Evolutionary conservation across 1,140 invertebrate genomes (phyloP).

Genomic region (Diachasmimorpha longicaudata): DNA sequence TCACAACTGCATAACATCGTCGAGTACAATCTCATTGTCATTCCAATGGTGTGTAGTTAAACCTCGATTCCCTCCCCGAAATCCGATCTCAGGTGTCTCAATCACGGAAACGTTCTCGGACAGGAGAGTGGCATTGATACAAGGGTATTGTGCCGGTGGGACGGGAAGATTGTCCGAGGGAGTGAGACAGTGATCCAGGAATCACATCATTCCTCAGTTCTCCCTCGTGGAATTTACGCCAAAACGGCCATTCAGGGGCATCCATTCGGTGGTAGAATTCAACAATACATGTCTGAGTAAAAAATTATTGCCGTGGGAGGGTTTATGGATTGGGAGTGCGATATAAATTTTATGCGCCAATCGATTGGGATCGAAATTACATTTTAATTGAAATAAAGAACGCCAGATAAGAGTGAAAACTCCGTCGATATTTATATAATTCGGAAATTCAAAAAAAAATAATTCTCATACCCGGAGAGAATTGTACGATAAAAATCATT

Average conservation of each 20-base stretch:
- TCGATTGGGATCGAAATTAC: no score
- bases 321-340: slow-evolving; percentile 6
- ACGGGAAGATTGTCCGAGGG: neutral
- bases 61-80: neutral
- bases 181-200: neutral
- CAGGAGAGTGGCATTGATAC: neutral
- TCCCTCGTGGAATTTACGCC: neutral
- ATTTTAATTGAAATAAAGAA: no score
- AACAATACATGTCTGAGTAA: slow-evolving; percentile 31
- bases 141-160: slow-evolving; percentile 4
- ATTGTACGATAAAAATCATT: no score
- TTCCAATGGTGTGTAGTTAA: neutral
- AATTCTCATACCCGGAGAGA: no score
- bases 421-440: no score
- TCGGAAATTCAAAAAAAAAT: no score
- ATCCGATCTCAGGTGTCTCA: slow-evolving; percentile 26
- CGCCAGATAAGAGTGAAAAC: no score
- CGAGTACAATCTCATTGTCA: neutral
- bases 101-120: slow-evolving; percentile 18
- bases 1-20: neutral
- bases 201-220: neutral
- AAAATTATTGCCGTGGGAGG: slow-evolving; percentile 30
- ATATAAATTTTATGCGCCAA: neutral
- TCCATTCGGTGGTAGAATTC: slow-evolving; percentile 30
- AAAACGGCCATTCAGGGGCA: slow-evolving; percentile 25